Conservation (phyloP, 2,888 invertebrate genomes). For the Chalcosyrphus nemorum region DNA sequence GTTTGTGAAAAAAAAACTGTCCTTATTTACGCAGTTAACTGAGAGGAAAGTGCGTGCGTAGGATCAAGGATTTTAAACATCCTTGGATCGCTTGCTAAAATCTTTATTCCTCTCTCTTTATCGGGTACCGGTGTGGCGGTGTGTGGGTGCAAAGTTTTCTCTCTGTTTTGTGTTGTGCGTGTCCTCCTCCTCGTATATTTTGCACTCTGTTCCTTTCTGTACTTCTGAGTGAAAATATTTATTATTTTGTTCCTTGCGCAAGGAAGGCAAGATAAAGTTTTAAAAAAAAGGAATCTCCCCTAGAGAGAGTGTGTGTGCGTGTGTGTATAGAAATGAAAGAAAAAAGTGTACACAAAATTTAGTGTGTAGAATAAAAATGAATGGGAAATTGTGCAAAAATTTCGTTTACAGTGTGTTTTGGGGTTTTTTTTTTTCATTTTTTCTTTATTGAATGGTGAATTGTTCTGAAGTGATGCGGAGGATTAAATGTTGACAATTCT, state of each 20-base stretch:
- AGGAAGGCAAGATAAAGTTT: conserved; percentile 14
- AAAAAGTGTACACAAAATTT: conserved; percentile 63
- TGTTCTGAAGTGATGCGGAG: conserved; percentile 28
- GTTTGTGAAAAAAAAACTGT: neutral
- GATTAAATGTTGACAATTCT: conserved; percentile 55
- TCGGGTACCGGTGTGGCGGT: neutral
- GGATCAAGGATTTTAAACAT: conserved; percentile 8
- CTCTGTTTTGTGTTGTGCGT: conserved; percentile 24
- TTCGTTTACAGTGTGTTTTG: conserved; percentile 1
- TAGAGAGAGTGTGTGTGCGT: conserved; percentile 29
- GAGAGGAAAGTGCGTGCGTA: conserved; percentile 3
- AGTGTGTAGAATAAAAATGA: conserved; percentile 64
- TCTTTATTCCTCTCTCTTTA: neutral
- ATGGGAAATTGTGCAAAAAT: conserved; percentile 53
- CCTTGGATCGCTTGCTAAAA: too few relatives aligned
- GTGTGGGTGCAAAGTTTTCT: conserved; percentile 9
- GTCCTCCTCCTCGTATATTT: too few relatives aligned
- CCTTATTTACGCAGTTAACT: conserved; percentile 1
- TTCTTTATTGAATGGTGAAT: neutral
- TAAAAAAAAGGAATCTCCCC: neutral
- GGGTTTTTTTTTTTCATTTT: neutral
- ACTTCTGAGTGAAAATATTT: conserved; percentile 58
- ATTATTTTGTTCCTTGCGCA: neutral
- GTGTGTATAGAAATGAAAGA: conserved; percentile 11
- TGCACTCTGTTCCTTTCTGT: conserved; percentile 47